These are phyloP conservation scores for Caenorhabditis uteleia DNA, from an alignment of 2,888 invertebrate species.

Conservation along the genomic window DNA sequence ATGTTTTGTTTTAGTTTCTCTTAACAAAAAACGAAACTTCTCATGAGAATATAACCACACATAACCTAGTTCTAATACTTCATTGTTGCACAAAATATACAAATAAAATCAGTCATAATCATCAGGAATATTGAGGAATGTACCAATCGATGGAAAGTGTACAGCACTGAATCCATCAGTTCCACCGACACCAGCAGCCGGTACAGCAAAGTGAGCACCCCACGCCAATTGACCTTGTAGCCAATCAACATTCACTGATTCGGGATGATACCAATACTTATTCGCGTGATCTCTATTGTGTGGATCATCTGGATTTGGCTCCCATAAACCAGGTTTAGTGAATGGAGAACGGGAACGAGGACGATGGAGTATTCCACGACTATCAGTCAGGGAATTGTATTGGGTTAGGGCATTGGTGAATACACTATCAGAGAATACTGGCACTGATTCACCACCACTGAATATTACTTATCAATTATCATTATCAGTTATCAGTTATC, in stretches of 20 bases:
- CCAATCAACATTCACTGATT: constrained; percentile 57
- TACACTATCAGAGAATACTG: constrained; percentile 47
- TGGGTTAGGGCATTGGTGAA: constrained; percentile 40
- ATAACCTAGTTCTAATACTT: no score
- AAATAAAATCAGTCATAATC: constrained; percentile 56
- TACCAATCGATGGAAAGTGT: constrained; percentile 53
- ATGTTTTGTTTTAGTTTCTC: no score
- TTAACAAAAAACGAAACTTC: no score
- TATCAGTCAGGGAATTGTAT: constrained; percentile 46
- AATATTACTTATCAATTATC: no score
- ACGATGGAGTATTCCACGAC: constrained; percentile 54
- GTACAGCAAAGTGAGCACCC: constrained; percentile 60
- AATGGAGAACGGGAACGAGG: constrained; percentile 60
- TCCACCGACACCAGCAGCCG: constrained; percentile 52
- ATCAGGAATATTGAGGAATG: constrained; percentile 53
- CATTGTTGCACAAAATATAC: no score
- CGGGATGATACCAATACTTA: constrained; percentile 57
- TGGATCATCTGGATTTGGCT: constrained; percentile 63
- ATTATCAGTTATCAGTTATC: no score
- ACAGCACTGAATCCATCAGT: constrained; percentile 48
- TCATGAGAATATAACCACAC: no score
- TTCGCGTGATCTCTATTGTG: constrained; percentile 64
- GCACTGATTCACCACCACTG: constrained; percentile 38
- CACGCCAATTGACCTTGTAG: constrained; percentile 54
- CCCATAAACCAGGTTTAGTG: constrained; percentile 64